Conservation (phyloP, 2,888 invertebrate genomes). For the Erynnis tages region DNA sequence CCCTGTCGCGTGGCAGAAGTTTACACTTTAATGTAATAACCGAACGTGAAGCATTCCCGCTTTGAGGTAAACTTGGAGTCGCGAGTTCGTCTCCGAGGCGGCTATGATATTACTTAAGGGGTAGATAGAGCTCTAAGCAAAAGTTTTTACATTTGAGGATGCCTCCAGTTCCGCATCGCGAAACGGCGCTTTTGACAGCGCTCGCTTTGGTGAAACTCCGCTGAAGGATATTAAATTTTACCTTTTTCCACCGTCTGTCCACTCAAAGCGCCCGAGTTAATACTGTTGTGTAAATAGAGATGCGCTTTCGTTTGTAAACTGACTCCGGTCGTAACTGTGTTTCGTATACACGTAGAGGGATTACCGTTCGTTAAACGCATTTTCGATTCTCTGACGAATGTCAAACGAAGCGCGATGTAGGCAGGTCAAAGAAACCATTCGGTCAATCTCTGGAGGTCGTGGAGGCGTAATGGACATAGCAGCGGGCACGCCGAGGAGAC, state of each 20-base stretch:
- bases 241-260: constrained; percentile 57
- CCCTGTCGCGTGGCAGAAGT: background rate
- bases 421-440: constrained; percentile 68
- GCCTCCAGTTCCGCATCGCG: constrained; percentile 66
- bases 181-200: constrained; percentile 72
- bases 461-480: constrained; percentile 66
- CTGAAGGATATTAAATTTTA: constrained; percentile 69
- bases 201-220: constrained; percentile 70
- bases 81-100: constrained; percentile 42
- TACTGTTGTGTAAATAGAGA: constrained; percentile 54
- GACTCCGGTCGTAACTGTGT: constrained; percentile 32
- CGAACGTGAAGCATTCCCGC: constrained; percentile 73
- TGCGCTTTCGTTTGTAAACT: constrained; percentile 39
- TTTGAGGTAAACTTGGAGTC: constrained; percentile 73
- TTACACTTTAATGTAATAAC: constrained; percentile 53
- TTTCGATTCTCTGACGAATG: constrained; percentile 51
- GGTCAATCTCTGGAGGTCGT: constrained; percentile 49
- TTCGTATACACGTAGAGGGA: constrained; percentile 19
- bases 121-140: too few species aligned
- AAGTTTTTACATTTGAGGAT: constrained; percentile 76
- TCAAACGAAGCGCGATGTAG: constrained; percentile 51
- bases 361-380: constrained; percentile 57
- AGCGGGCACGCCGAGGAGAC: constrained; percentile 58
- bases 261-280: constrained; percentile 62
- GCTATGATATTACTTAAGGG: constrained; percentile 67